Percentiles rank a stretch among this genome's conserved stretches.
Conservation (phyloP, 2,888 invertebrate species). For the Cantharis flavilabris region DNA sequence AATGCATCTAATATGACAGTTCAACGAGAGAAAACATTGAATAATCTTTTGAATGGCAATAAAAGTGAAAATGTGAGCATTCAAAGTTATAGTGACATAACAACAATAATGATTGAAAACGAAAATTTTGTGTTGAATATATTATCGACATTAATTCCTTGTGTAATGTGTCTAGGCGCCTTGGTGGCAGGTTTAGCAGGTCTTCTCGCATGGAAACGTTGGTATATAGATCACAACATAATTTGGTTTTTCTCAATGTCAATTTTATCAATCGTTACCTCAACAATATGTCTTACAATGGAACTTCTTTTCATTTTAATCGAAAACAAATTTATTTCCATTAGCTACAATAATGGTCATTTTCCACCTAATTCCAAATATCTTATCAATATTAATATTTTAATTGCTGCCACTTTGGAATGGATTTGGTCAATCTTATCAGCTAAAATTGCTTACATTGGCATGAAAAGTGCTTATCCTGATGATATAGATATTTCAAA, state of each 20-base stretch:
- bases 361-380: conserved; percentile 42
- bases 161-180: conserved; percentile 59
- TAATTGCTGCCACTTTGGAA: conserved; percentile 64
- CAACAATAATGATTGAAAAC: not conserved
- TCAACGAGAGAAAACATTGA: conserved; percentile 15
- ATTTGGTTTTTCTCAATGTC: conserved; percentile 65
- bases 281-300: conserved; percentile 50
- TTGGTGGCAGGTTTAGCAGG: conserved; percentile 61
- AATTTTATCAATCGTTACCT: conserved; percentile 56
- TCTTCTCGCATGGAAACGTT: conserved; percentile 65
- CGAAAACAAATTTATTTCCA: conserved; percentile 16
- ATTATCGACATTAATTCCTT: conserved; percentile 57
- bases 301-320: conserved; percentile 30
- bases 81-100: not conserved
- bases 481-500: conserved; percentile 58
- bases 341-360: conserved; percentile 17
- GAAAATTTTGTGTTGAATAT: conserved; percentile 36
- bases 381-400: conserved; percentile 63
- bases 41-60: not conserved
- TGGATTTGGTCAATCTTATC: conserved; percentile 65
- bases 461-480: conserved; percentile 65
- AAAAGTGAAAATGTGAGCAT: not conserved
- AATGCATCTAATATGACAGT: conserved; percentile 24
- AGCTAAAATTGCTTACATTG: conserved; percentile 63
- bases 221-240: conserved; percentile 71